Conservation (phyloP, 2,888 invertebrate genomes). For the Epinotia brunnichana region DNA sequence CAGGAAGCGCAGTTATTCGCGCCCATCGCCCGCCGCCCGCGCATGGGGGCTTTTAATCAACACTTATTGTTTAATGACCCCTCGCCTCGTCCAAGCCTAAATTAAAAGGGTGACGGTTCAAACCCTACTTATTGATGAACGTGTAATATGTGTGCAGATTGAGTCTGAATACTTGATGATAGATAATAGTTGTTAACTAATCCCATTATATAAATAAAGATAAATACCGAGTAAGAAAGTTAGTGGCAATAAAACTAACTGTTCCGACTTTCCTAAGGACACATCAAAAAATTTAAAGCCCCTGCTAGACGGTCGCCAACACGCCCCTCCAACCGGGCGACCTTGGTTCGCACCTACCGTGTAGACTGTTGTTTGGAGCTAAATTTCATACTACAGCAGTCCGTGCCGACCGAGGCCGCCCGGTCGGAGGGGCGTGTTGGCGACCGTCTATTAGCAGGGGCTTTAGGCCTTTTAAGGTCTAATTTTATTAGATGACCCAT, state of each 20-base stretch:
- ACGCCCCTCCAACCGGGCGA: too few relatives aligned
- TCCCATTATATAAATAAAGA: neutral
- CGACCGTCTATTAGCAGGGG: too few relatives aligned
- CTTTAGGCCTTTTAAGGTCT: too few relatives aligned
- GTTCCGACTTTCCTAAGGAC: neutral
- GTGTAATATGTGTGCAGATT: conserved; percentile 77
- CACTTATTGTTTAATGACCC: conserved; percentile 85
- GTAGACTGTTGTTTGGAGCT: too few relatives aligned
- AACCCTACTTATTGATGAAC: conserved; percentile 77
- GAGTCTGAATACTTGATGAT: conserved; percentile 74
- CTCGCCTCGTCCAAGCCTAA: conserved; percentile 81
- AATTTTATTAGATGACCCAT: too few relatives aligned
- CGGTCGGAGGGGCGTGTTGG: too few relatives aligned
- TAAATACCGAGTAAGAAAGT: neutral
- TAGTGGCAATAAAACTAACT: too few relatives aligned
- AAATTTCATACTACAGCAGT: too few relatives aligned
- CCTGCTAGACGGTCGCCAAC: too few relatives aligned
- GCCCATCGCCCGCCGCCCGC: conserved; percentile 57
- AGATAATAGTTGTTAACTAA: conserved; percentile 60
- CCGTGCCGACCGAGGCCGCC: too few relatives aligned
- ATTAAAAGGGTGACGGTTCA: conserved; percentile 83
- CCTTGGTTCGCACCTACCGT: too few relatives aligned
- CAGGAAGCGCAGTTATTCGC: conserved; percentile 81
- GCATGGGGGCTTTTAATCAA: conserved; percentile 84
- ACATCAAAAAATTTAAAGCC: too few relatives aligned